A percentile compares a stretch with the other conserved stretches of the same genome.
Conservation (phyloP, 1,140 invertebrate genomes). For the Apis dorsata region DNA sequence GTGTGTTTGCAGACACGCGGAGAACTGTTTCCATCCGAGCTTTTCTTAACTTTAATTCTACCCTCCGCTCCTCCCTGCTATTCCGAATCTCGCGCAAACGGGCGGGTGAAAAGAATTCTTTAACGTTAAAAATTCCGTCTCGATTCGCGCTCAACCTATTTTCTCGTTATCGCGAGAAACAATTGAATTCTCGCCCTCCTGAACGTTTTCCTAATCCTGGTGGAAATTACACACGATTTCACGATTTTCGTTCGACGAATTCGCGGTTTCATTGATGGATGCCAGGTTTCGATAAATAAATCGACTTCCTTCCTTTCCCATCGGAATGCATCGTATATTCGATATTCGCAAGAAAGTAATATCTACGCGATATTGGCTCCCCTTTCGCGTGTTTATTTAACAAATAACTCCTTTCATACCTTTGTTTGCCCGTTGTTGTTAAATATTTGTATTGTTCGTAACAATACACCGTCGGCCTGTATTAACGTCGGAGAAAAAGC, state of each 20-base stretch:
- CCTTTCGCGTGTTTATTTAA: constrained; percentile 10
- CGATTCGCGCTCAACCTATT: too few species aligned
- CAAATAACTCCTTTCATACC: constrained; percentile 14
- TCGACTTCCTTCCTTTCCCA: background rate
- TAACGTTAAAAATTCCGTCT: too few species aligned
- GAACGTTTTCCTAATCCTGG: too few species aligned
- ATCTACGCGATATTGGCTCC: constrained; percentile 21
- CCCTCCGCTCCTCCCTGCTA: too few species aligned
- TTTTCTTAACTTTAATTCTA: background rate
- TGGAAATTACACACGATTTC: too few species aligned
- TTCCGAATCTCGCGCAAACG: too few species aligned
- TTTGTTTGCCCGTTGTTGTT: background rate
- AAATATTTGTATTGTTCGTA: constrained; percentile 30
- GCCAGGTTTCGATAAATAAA: background rate
- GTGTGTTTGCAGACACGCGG: background rate
- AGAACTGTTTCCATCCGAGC: background rate
- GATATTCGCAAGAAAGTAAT: constrained; percentile 27
- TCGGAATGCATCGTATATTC: background rate
- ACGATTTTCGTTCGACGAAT: too few species aligned
- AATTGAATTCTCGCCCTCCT: too few species aligned
- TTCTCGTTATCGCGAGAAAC: too few species aligned
- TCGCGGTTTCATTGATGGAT: background rate
- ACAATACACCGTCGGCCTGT: background rate
- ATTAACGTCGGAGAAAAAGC: background rate
- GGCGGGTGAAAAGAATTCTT: too few species aligned